phyloP scores from a whole-genome alignment of 1,140 invertebrate genomes.

The Pomacea maculata region DNA sequence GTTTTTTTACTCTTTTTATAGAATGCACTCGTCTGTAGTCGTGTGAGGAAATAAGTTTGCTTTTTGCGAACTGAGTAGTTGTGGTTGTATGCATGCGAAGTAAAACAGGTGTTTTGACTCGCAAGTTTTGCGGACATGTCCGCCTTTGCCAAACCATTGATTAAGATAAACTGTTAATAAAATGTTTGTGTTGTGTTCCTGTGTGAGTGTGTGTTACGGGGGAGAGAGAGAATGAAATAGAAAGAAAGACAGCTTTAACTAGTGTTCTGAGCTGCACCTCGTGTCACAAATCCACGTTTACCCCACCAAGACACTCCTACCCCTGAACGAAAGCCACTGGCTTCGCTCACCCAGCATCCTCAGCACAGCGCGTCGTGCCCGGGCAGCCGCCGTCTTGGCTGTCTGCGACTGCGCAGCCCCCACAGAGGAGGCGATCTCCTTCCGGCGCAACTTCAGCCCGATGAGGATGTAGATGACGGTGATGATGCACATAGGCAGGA shows the following conservation, averaged over 20 bases:
- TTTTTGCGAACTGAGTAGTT: too few relatives aligned
- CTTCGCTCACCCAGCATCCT: constrained; percentile 59
- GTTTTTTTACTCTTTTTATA: too few relatives aligned
- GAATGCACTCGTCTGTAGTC: too few relatives aligned
- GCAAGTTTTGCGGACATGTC: too few relatives aligned
- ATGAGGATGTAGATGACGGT: constrained; percentile 65
- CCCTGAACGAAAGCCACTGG: constrained; percentile 18
- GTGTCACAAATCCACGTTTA: too few relatives aligned
- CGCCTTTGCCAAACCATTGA: too few relatives aligned
- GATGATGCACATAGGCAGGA: constrained; percentile 65
- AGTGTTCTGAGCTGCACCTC: background rate
- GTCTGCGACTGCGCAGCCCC: constrained; percentile 30
- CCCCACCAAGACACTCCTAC: too few relatives aligned
- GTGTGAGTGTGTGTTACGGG: background rate
- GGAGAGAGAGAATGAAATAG: background rate
- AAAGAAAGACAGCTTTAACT: background rate
- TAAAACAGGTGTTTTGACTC: too few relatives aligned
- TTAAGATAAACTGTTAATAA: too few relatives aligned
- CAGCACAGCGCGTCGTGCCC: constrained; percentile 53
- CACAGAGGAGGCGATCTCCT: constrained; percentile 30
- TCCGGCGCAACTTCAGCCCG: constrained; percentile 55
- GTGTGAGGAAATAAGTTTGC: too few relatives aligned
- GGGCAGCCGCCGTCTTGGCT: constrained; percentile 34
- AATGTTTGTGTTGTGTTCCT: too few relatives aligned
- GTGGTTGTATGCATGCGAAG: too few relatives aligned